Percentiles rank a stretch among this genome's conserved stretches.
Evolutionary conservation across 2,888 invertebrate species (phyloP).

Genomic region (Agriopis leucophaearia): DNA sequence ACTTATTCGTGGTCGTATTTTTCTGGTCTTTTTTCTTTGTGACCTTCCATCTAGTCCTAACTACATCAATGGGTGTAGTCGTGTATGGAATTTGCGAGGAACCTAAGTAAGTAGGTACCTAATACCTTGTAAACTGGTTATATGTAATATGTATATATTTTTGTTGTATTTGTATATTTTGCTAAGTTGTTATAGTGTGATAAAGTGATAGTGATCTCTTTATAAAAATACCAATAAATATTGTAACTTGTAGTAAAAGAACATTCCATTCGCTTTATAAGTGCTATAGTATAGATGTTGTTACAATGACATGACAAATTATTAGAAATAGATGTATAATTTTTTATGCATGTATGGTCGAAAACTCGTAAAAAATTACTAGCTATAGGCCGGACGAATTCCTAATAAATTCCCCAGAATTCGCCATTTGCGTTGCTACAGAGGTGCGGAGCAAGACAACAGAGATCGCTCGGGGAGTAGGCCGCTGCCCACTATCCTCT

Average conservation of each 20-base stretch:
- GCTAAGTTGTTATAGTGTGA: conserved; percentile 34
- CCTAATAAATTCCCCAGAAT: too few species aligned
- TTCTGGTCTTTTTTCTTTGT: too few species aligned
- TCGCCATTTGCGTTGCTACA: too few species aligned
- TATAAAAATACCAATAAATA: conserved; percentile 51
- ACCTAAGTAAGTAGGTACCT: neutral
- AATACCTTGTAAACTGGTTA: neutral
- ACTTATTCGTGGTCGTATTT: too few species aligned
- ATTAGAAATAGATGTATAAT: neutral
- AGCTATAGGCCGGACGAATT: neutral
- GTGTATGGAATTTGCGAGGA: too few species aligned
- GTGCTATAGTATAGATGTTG: conserved; percentile 54
- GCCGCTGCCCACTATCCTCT: too few species aligned
- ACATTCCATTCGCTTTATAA: conserved; percentile 76
- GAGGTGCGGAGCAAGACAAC: too few species aligned
- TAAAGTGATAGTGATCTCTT: conserved; percentile 47
- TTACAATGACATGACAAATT: conserved; percentile 60
- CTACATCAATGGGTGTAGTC: too few species aligned
- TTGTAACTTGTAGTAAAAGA: conserved; percentile 58
- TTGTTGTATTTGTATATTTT: conserved; percentile 53
- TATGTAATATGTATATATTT: conserved; percentile 26
- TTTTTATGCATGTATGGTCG: neutral
- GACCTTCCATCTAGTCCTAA: too few species aligned
- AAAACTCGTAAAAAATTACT: neutral
- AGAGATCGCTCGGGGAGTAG: too few species aligned